A percentile compares a stretch with the other conserved stretches of the same genome.
Conservation (phyloP, 64 coral and sea anemone genomes). For the Porites lutea region DNA sequence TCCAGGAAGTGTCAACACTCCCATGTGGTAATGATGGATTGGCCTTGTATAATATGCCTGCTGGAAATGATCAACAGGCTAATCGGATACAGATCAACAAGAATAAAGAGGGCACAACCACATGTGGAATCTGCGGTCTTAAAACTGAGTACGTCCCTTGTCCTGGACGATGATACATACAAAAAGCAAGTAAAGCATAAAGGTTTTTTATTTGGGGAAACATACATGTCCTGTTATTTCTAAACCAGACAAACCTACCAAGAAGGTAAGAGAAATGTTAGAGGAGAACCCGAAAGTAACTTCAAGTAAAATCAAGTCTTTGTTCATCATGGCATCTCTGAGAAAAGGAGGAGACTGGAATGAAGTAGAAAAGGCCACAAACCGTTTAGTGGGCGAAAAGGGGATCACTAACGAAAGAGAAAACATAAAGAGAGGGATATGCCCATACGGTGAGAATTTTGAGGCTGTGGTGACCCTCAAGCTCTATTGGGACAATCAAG, state of each 20-base stretch:
- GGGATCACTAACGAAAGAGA: not conserved
- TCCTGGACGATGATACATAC: not conserved
- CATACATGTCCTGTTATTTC: constrained; percentile 5
- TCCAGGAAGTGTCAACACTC: not conserved
- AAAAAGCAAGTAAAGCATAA: not conserved
- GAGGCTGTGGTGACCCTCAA: constrained; percentile 5
- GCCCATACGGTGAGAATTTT: not conserved
- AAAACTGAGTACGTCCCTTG: constrained; percentile 3
- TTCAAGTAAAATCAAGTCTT: not conserved
- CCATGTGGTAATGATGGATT: constrained; percentile 16
- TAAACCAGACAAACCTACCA: not conserved
- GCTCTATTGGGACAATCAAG: not conserved
- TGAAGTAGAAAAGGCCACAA: not conserved
- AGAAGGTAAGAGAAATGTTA: constrained; percentile 38
- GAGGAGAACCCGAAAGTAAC: not conserved
- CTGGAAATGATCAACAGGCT: not conserved
- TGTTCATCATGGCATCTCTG: not conserved
- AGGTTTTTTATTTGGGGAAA: not conserved
- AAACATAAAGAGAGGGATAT: not conserved
- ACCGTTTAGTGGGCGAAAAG: not conserved
- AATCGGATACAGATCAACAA: constrained; percentile 9
- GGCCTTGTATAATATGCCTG: not conserved
- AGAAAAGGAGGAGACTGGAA: not conserved
- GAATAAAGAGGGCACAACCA: not conserved
- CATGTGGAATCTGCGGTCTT: not conserved